A percentile compares a stretch with the other conserved stretches of the same genome.
phyloP scores from a whole-genome alignment of 2,797 vertebrate species.

The Lepilemur septentrionalis region DNA sequence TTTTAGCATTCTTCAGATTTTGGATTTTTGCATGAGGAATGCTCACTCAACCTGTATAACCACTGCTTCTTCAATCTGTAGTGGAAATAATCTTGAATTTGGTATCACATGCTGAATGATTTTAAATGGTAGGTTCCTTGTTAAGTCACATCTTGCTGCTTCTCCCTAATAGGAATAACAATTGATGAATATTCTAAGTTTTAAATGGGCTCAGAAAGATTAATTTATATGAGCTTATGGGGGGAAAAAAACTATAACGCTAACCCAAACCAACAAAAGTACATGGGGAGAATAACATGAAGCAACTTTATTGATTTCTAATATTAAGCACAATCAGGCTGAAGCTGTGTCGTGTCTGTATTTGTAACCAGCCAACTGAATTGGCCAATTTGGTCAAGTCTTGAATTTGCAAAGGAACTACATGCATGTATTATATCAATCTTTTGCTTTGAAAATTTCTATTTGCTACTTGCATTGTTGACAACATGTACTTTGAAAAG shows the following conservation, averaged over 20 bases:
- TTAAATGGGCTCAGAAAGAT: neutral
- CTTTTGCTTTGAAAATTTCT: neutral
- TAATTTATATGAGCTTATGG: neutral
- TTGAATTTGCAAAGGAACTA: neutral
- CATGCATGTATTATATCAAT: neutral
- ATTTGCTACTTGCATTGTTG: neutral
- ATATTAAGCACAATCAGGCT: neutral
- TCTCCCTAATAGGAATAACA: neutral
- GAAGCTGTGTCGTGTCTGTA: neutral
- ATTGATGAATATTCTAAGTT: neutral
- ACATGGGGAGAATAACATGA: neutral
- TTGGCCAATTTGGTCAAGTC: neutral
- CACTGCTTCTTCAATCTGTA: neutral
- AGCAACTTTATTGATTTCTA: neutral
- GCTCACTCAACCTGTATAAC: neutral
- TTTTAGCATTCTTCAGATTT: neutral
- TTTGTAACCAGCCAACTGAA: neutral
- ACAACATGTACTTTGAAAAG: neutral
- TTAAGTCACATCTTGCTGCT: neutral
- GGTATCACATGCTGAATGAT: neutral
- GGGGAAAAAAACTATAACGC: neutral
- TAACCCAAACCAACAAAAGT: neutral
- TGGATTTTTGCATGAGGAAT: neutral
- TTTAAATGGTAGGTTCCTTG: neutral
- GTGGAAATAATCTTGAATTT: neutral